Percentiles rank a stretch among this genome's conserved stretches.
phyloP scores from a whole-genome alignment of 2,888 invertebrate species.

The Sphecodes monilicornis region DNA sequence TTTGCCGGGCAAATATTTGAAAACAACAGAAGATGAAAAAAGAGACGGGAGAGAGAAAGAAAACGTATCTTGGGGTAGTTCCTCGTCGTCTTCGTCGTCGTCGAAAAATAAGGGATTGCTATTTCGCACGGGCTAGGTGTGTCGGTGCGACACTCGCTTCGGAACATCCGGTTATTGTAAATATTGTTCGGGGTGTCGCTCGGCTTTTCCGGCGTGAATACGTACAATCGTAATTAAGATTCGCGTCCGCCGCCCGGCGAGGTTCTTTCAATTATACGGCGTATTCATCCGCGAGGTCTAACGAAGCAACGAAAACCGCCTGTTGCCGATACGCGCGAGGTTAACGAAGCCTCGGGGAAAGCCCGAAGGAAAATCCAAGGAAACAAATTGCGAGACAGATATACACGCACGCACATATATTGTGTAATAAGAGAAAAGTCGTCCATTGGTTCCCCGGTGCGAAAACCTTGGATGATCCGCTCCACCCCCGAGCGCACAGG shows the following conservation, averaged over 20 bases:
- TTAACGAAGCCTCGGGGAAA: slow-evolving; percentile 43
- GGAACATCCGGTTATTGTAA: slow-evolving; percentile 45
- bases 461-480: background rate
- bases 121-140: slow-evolving; percentile 20
- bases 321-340: slow-evolving; percentile 43
- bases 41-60: background rate
- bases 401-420: background rate
- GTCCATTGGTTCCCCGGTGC: background rate
- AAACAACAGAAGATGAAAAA: slow-evolving; percentile 39
- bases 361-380: slow-evolving; percentile 1
- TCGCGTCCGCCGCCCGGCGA: background rate
- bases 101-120: slow-evolving; percentile 27
- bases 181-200: slow-evolving; percentile 48
- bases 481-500: background rate
- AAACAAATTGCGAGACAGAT: slow-evolving; percentile 3
- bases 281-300: slow-evolving; percentile 49
- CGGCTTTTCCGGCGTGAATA: slow-evolving; percentile 6
- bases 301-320: slow-evolving; percentile 46
- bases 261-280: slow-evolving; percentile 50
- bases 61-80: too few species aligned
- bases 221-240: slow-evolving; percentile 45
- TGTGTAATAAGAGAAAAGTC: too few species aligned
- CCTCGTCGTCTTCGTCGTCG: background rate
- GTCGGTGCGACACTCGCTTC: background rate
- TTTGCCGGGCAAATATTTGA: slow-evolving; percentile 55